Evolutionary conservation across 2,113 vertebrate genomes (phyloP), one percentile per base, ranked within the genome.

Genomic region (Riparia riparia): DNA sequence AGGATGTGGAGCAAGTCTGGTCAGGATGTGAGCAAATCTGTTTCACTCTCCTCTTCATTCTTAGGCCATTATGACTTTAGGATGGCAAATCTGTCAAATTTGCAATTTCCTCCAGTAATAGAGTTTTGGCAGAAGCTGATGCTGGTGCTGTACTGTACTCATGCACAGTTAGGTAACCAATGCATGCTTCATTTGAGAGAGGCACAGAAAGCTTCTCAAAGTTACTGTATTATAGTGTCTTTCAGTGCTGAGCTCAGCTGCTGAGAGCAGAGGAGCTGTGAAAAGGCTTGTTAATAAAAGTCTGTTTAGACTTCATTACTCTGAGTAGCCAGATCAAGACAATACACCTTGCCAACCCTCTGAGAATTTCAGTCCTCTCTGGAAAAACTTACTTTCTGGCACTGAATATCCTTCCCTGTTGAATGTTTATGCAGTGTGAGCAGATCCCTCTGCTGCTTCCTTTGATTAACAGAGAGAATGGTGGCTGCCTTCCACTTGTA

Each of bases 241-340:
- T 29, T 90, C 57, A 51, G 42, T 92, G 94, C 96, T 97, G 90
- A 95, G 71, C 94, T 96, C 94, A 95, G 92, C 92, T 95, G 74
- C 90, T 86, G 88, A 92, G 74, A 90, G 80, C 86, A 83, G 89
- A 90, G 82, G 45, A 88, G 86, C 86, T 95, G 88, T 95, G 92
- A 92, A 93, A 94, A 93, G 74, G 21, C 71, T 83, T 81, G 68
- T 95, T 95, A 92, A 90, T 92, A 95, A 69, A 95, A 90, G 79
- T 92, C 94, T 95, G 90, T 66, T 96, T 93, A 63, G 85, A 66
- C 90, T 96, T 92, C 63, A 57, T 88, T 93, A 82, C 37, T 82
- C 49, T 73, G 50, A 93, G 63, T 83, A 90, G 85, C 70, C 28
- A 77, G 74, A 94, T 90, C 74, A 77, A 86, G 90, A 73, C 74